These are phyloP conservation scores for Lordiphosa fenestrarum DNA, from an alignment of 2,888 invertebrate species.

Conservation along the genomic window DNA sequence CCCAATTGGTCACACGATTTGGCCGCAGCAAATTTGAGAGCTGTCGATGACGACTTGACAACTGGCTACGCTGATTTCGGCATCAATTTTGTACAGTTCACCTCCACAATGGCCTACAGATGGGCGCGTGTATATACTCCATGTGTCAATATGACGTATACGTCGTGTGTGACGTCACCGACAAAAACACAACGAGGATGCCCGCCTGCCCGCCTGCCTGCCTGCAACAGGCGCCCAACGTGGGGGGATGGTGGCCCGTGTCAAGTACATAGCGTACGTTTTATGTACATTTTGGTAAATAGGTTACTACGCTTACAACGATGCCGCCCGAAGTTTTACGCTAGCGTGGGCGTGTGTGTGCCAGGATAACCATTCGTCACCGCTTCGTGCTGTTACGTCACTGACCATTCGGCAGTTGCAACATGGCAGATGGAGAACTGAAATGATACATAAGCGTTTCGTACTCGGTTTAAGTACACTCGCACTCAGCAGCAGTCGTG, in stretches of 20 bases:
- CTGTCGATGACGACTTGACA: conserved; percentile 21
- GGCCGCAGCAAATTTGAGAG: conserved; percentile 43
- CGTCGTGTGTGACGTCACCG: conserved; percentile 64
- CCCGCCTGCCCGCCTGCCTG: background rate
- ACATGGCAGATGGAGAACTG: conserved; percentile 43
- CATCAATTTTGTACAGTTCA: conserved; percentile 16
- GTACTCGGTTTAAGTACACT: conserved; percentile 1
- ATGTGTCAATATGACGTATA: conserved; percentile 48
- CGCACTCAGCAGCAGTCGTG: conserved; percentile 2
- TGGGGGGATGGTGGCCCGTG: background rate
- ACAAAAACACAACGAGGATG: conserved; percentile 5
- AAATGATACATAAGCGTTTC: conserved; percentile 6
- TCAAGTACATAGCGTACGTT: conserved; percentile 4
- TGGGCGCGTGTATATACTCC: conserved; percentile 4
- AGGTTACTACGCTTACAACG: conserved; percentile 65
- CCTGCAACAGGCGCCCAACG: conserved; percentile 35
- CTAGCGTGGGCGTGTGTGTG: conserved; percentile 48
- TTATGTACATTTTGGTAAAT: conserved; percentile 48
- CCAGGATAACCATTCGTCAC: conserved; percentile 53
- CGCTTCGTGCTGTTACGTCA: conserved; percentile 55
- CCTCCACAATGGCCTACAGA: conserved; percentile 10
- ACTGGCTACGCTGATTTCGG: conserved; percentile 46
- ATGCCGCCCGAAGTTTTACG: conserved; percentile 65
- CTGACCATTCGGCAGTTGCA: conserved; percentile 26
- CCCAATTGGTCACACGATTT: conserved; percentile 54